phyloP scores from a whole-genome alignment of 2,113 vertebrate species.

The Salminus brasiliensis region DNA sequence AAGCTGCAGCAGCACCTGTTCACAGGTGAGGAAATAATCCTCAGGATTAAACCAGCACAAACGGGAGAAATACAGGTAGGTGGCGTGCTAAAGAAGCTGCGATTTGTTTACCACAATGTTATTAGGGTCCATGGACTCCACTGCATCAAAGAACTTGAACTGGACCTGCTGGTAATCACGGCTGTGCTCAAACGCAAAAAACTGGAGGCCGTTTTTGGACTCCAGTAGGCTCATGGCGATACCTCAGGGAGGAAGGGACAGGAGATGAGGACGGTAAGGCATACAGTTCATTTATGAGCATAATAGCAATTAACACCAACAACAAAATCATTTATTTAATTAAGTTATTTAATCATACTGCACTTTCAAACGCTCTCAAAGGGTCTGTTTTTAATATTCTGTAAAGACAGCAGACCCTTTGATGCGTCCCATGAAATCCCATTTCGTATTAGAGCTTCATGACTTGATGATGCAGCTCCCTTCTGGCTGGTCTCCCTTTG shows the following conservation, averaged over 20 bases:
- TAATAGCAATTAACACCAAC: too few species aligned
- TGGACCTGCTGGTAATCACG: constrained; percentile 96
- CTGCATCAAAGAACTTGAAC: constrained; percentile 91
- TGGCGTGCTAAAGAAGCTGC: not conserved
- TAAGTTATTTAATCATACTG: not conserved
- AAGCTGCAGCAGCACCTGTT: constrained; percentile 87
- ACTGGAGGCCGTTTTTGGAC: constrained; percentile 81
- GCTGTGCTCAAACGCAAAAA: constrained; percentile 90
- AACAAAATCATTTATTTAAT: not conserved
- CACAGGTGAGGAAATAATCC: constrained; percentile 12
- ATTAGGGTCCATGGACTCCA: constrained; percentile 97
- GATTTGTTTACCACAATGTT: constrained; percentile 87
- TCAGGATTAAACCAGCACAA: not conserved
- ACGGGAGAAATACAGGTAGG: not conserved
- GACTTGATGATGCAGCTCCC: too few species aligned
- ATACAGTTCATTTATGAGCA: too few species aligned
- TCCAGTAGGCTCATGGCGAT: constrained; percentile 89
- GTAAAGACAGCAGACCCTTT: too few species aligned
- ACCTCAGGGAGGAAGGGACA: constrained; percentile 70
- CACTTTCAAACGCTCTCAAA: too few species aligned
- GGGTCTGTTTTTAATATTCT: too few species aligned
- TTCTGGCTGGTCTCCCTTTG: too few species aligned
- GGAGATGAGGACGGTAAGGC: not conserved
- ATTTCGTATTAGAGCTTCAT: too few species aligned
- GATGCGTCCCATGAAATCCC: too few species aligned